Base-by-base conservation (phyloP, 2,113 vertebrate genomes). In the Clarias gariepinus region DNA sequence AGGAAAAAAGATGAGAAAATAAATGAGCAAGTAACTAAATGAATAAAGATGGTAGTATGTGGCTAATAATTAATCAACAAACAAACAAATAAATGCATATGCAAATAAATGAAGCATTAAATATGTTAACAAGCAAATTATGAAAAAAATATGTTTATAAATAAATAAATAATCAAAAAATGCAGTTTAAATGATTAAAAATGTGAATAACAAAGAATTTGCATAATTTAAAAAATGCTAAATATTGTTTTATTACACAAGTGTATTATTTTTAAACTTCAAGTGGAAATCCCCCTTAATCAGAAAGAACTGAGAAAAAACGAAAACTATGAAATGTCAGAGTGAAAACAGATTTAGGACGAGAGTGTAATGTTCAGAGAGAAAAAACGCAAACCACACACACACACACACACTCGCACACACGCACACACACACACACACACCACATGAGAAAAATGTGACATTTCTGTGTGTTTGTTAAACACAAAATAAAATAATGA, bases 281-380 rank as follows among this genome's bases (percentile, higher is more conserved):
- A 6, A 3, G 12, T 28, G 52, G 52, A 77, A 53, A 77, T 53
- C 25, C 12, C 21, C 47, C 53, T 53, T 77, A 53, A 78, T 78
- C 25, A 25, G 0, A 47, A 52, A 52, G 21, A 76, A 53, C 21
- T 9, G 52, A 28, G 13, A 47, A 30, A 55, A 28, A 78, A 78
- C 3, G 0, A 16, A 78, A 55, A 78, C 52, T 15, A 41, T 11
- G 19, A 74, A 52, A 53, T 16, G 23, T 76, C 12, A 28, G 15
- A 53, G 73, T 77, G 41, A 74, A 74, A 74, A 74, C 71, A 74
- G 36, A 74, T 74, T 52, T 23, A 74, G 71, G 36, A 74, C 41
- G 11, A 74, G 36, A 74, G 71, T 73, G 19, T 76, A 76, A 76
- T 19, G 69, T 41, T 73, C 69, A 25, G 19, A 74, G 71, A 47